These are phyloP conservation scores for Sitta europaea DNA, from an alignment of 2,113 vertebrate genomes.

Conservation along the genomic window DNA sequence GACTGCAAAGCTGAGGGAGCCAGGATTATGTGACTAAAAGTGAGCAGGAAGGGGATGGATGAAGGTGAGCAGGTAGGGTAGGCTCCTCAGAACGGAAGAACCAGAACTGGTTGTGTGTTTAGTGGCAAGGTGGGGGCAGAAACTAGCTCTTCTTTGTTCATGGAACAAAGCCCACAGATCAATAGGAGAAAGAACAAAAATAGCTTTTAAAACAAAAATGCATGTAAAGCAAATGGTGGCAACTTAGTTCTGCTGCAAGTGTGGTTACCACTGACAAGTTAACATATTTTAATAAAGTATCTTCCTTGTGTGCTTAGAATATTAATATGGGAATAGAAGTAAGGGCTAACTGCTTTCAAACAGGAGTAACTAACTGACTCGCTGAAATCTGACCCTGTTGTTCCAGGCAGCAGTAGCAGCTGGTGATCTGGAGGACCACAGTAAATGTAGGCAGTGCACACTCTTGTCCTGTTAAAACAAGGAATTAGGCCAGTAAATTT, in stretches of 20 bases:
- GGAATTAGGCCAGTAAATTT: slow-evolving; percentile 1
- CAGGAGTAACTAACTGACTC: not conserved
- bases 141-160: not conserved
- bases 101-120: not conserved
- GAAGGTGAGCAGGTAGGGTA: slow-evolving; percentile 7
- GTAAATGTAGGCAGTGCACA: not conserved
- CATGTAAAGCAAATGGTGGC: not conserved
- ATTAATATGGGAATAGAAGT: not conserved
- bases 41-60: not conserved
- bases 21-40: slow-evolving; percentile 21
- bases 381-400: not conserved
- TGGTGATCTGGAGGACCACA: not conserved
- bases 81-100: not conserved
- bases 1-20: slow-evolving; percentile 3
- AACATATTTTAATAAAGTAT: not conserved
- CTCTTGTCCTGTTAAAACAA: not conserved
- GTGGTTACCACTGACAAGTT: not conserved
- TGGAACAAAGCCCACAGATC: not conserved
- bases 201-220: not conserved
- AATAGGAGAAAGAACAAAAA: not conserved
- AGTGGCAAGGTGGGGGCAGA: not conserved
- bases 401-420: not conserved
- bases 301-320: not conserved
- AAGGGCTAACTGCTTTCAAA: not conserved
- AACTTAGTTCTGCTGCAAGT: not conserved